phyloP scores from a whole-genome alignment of 2,113 vertebrate species.

The Egretta garzetta region DNA sequence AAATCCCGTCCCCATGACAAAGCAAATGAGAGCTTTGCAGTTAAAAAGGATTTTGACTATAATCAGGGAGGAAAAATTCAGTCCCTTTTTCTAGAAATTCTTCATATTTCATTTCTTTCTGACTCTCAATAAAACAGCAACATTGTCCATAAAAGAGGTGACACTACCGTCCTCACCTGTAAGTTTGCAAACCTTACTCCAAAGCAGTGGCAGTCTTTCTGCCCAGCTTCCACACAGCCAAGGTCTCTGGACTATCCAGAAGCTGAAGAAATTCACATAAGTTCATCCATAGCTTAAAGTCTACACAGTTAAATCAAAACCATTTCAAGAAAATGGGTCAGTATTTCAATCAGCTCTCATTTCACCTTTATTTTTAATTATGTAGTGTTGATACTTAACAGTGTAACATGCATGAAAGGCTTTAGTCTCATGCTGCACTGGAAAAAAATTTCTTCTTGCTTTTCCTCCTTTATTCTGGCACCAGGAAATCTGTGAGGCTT shows the following conservation, averaged over 20 bases:
- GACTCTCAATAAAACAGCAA: neutral
- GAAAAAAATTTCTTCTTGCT: neutral
- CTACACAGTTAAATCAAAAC: neutral
- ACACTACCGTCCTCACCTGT: neutral
- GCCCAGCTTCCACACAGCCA: fast-evolving
- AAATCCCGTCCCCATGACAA: neutral
- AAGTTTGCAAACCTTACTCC: neutral
- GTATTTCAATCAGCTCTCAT: neutral
- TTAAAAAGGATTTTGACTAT: neutral
- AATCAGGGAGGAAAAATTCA: neutral
- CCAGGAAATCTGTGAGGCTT: neutral
- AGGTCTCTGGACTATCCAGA: neutral
- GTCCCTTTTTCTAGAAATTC: neutral
- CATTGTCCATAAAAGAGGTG: neutral
- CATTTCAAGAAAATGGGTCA: neutral
- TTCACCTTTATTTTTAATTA: neutral
- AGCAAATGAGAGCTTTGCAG: neutral
- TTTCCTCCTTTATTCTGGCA: neutral
- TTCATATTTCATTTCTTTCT: neutral
- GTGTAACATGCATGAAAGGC: neutral
- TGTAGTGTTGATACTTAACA: neutral
- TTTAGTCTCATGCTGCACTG: neutral
- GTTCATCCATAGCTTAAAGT: neutral
- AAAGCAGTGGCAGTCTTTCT: neutral
- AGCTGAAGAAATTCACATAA: neutral